Base-by-base conservation (phyloP, 92 coral and sea anemone species). In the Siderastrea radians region DNA sequence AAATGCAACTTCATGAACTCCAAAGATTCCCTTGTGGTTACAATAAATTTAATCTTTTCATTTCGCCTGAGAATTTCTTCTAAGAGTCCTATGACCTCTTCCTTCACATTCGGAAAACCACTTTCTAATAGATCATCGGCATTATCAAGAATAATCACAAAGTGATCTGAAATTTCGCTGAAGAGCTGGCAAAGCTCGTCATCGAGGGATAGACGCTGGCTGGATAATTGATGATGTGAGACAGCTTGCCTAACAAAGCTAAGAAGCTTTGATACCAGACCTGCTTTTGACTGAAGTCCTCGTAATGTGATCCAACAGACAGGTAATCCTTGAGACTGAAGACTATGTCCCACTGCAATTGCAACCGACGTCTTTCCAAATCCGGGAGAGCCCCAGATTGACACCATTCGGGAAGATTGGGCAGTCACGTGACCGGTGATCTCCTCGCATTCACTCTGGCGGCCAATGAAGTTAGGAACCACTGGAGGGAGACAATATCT, bases 281-380 rank as follows among this genome's bases (percentile, higher is more conserved):
- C 82, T 2, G 68, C 69, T 59, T 45, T 74, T 38, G 88, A 54
- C 45, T 14, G 47, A 50, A 59, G 38, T 15, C 68, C 77, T 49
- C 66, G 89, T 4, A 77, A 68, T 66, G 55, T 48, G 38, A 75
- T 43, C 54, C 48, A 86, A 65, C 48, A 77, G 46, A 86, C 89
- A 10, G 83, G 67, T 11, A 47, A 19, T 10, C 89, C 79, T 84
- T 57, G 49, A 5, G 72, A 58, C 15, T 62, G 68, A 63, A 86
- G 89, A 57, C 52, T 6, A 68, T 77, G 84, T 2, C 75, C 89
- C 55, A 68, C 15, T 54, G 58, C 84, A 38, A 77, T 54, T 10
- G 83, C 89, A 48, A 73, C 72, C 16, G 89, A 86, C 50, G 89
- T 86, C 55, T 86, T 86, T 7, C 89, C 89, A 51, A 86, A 86